Evolutionary conservation across 64 coral and sea anemone genomes (phyloP).

Genomic region (Montipora cactus): DNA sequence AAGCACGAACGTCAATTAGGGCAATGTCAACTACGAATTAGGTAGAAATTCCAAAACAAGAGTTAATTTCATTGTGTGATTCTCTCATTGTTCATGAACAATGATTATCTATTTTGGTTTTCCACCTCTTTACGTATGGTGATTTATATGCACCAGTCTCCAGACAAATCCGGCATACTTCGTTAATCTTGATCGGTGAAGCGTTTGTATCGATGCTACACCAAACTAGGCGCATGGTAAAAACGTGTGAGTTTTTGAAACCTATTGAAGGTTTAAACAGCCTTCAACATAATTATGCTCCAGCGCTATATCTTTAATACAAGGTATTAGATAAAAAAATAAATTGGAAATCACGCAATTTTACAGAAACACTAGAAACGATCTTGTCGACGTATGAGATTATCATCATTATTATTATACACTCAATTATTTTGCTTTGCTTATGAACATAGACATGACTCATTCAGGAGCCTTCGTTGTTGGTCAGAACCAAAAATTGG

Average conservation of each 20-base stretch:
- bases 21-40: neutral
- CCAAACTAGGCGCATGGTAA: neutral
- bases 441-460: neutral
- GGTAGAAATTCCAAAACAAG: constrained; percentile 15
- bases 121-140: constrained; percentile 9
- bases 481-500: too few relatives aligned
- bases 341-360: neutral
- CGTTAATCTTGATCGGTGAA: neutral
- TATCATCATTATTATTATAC: too few relatives aligned
- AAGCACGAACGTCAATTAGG: neutral
- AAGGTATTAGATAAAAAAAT: neutral
- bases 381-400: too few relatives aligned
- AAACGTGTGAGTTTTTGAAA: neutral
- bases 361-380: too few relatives aligned
- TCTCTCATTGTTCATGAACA: constrained; percentile 40
- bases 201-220: neutral
- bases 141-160: neutral
- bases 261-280: neutral
- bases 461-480: too few relatives aligned
- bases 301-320: neutral
- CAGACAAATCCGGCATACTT: neutral
- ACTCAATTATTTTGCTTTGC: too few relatives aligned
- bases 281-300: constrained; percentile 27
- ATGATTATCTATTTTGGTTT: constrained; percentile 28
- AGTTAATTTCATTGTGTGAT: constrained; percentile 39